Percentiles rank a stretch among this genome's conserved stretches.
These are phyloP conservation scores for Trichosurus vulpecula DNA, from an alignment of 2,797 vertebrate species.

Conservation along the genomic window DNA sequence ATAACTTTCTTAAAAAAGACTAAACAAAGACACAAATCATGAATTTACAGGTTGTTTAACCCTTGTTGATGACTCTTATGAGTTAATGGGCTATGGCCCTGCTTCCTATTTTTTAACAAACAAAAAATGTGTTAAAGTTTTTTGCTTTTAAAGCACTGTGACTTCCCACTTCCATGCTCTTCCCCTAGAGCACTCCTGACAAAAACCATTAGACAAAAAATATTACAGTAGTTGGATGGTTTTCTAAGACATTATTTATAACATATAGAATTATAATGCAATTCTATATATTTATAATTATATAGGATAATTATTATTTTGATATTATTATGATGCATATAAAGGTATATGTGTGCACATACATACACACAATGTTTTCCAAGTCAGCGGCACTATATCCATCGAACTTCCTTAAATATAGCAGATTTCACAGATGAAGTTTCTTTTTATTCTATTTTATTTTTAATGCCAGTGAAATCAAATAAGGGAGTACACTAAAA, in stretches of 20 bases:
- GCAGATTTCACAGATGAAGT: not conserved
- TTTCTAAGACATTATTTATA: not conserved
- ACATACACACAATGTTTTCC: not conserved
- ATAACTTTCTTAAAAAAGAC: not conserved
- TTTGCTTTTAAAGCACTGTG: not conserved
- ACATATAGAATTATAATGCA: no score
- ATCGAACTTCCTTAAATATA: not conserved
- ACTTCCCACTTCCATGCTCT: not conserved
- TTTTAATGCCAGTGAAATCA: not conserved
- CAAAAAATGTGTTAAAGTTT: not conserved
- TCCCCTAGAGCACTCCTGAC: not conserved
- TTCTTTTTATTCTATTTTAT: constrained; percentile 8
- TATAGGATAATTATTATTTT: not conserved
- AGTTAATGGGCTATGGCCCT: not conserved
- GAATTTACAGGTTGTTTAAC: not conserved
- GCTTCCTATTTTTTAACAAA: not conserved
- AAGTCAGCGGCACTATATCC: not conserved
- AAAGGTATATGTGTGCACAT: no score
- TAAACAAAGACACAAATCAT: not conserved
- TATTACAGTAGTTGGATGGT: not conserved
- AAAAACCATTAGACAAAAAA: not conserved
- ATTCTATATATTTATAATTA: not conserved
- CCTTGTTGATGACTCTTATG: not conserved
- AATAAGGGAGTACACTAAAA: not conserved
- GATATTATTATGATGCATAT: not conserved